Evolutionary conservation across 2,888 invertebrate genomes (phyloP).

Genomic region (Desoria tigrina): DNA sequence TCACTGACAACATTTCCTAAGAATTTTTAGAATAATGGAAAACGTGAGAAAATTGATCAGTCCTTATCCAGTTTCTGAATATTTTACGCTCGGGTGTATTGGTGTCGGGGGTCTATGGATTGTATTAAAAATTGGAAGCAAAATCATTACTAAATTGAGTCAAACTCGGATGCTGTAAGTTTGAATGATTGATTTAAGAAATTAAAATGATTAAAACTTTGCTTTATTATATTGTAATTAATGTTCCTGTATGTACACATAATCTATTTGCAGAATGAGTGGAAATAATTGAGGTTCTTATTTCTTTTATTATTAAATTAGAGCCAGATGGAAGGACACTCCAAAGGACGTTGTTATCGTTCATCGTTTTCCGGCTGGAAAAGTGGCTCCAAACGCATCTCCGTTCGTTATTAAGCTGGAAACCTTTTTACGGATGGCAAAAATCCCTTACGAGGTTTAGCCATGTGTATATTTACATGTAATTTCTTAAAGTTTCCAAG

Average conservation of each 20-base stretch:
- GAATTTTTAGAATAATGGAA: too few relatives aligned
- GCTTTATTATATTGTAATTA: too few relatives aligned
- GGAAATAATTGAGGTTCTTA: too few relatives aligned
- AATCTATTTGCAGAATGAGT: too few relatives aligned
- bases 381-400: constrained; percentile 26
- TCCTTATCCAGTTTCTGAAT: too few relatives aligned
- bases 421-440: constrained; percentile 41
- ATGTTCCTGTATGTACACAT: too few relatives aligned
- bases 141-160: neutral
- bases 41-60: too few relatives aligned
- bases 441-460: constrained; percentile 40
- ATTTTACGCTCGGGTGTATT: too few relatives aligned
- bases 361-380: constrained; percentile 24
- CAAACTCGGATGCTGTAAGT: constrained; percentile 17
- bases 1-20: too few relatives aligned
- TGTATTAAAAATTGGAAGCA: neutral
- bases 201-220: neutral
- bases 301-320: neutral
- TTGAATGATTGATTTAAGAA: neutral
- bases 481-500: neutral
- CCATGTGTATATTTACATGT: too few relatives aligned
- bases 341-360: constrained; percentile 25
- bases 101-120: constrained; percentile 7
- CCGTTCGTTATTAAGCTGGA: constrained; percentile 45
- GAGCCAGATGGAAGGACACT: constrained; percentile 12